Conservation (phyloP, 2,888 invertebrate genomes). For the Tortrix viridana region DNA sequence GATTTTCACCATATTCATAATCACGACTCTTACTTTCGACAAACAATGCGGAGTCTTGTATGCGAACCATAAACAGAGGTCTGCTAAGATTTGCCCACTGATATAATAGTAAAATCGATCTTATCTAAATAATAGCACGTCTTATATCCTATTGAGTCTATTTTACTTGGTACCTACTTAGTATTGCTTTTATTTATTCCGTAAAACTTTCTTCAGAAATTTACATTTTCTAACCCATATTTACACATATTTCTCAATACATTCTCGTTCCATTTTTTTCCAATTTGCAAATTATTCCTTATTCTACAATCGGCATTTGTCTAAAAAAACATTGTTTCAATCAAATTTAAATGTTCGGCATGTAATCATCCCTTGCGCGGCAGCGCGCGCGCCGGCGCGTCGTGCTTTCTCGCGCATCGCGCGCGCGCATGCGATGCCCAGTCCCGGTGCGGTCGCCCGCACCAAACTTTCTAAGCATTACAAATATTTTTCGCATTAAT, state of each 20-base stretch:
- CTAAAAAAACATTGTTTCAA: no score
- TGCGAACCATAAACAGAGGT: conserved; percentile 15
- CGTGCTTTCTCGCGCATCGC: conserved; percentile 82
- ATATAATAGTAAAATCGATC: conserved; percentile 1
- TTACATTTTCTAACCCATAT: no score
- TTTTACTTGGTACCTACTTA: no score
- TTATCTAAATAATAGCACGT: background rate
- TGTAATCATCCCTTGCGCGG: conserved; percentile 15
- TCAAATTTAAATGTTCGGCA: conserved; percentile 13
- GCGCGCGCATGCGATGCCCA: conserved; percentile 79
- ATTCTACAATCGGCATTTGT: no score
- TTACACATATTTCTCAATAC: no score
- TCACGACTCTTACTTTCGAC: conserved; percentile 77
- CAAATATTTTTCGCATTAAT: conserved; percentile 82
- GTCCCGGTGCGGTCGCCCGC: conserved; percentile 66
- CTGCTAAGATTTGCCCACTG: background rate
- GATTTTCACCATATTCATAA: conserved; percentile 73
- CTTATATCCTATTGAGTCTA: background rate
- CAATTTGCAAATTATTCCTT: no score
- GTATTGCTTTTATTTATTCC: no score
- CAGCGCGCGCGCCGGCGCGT: conserved; percentile 53
- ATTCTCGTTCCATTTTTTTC: no score
- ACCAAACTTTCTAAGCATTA: conserved; percentile 81
- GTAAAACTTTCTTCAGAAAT: no score
- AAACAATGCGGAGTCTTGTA: conserved; percentile 55